Evolutionary conservation across 2,797 vertebrate species (phyloP).

Genomic region (Hyperoplus immaculatus): DNA sequence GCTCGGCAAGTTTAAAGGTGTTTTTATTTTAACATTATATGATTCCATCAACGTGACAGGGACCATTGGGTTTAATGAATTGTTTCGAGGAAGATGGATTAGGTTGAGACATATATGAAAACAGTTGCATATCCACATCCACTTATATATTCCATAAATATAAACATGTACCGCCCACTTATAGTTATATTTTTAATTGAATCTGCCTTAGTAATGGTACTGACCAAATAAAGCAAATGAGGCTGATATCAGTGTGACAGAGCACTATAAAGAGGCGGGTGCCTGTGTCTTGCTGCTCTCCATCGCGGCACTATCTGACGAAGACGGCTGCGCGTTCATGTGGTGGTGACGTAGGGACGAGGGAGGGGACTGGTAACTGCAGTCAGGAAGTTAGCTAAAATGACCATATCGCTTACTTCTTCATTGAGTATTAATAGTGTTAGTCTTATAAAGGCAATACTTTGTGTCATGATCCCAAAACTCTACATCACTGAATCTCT

Average conservation of each 20-base stretch:
- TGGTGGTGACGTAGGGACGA: too few relatives aligned
- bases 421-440: not conserved
- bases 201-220: constrained; percentile 23
- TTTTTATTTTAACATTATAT: constrained; percentile 74
- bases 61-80: constrained; percentile 62
- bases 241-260: not conserved
- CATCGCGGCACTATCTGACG: too few relatives aligned
- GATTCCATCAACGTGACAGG: constrained; percentile 64
- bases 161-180: constrained; percentile 38
- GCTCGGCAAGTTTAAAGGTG: constrained; percentile 63
- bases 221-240: constrained; percentile 6
- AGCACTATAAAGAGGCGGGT: too few relatives aligned
- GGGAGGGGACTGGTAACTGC: too few relatives aligned
- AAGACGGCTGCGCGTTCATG: too few relatives aligned
- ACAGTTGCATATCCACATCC: constrained; percentile 37
- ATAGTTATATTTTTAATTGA: constrained; percentile 31
- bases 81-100: constrained; percentile 53
- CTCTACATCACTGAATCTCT: not conserved
- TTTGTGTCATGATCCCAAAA: not conserved
- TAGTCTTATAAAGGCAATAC: not conserved
- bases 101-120: constrained; percentile 41
- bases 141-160: constrained; percentile 38
- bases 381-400: too few relatives aligned
- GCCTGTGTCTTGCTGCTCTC: too few relatives aligned
- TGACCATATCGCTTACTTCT: too few relatives aligned